Evolutionary conservation across 2,797 vertebrate species (phyloP).

Genomic region (Crenuchus spilurus): DNA sequence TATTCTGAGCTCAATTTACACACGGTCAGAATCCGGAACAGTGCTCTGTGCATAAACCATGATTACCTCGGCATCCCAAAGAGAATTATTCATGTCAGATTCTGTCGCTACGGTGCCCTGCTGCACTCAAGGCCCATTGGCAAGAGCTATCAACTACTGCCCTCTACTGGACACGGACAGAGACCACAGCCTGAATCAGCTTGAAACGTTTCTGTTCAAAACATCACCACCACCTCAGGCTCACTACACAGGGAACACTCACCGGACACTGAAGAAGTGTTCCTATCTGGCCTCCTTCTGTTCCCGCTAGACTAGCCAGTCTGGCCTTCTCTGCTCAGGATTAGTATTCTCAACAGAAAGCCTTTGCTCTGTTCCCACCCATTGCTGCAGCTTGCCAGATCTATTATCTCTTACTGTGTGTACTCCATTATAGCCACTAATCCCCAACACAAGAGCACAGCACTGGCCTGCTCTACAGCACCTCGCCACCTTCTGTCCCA

Average conservation of each 20-base stretch:
- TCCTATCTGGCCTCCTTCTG: constrained; percentile 22
- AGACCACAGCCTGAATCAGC: constrained; percentile 2
- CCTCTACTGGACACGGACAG: constrained; percentile 52
- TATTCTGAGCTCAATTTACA: constrained; percentile 15
- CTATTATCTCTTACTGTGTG: constrained; percentile 50
- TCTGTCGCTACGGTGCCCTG: constrained; percentile 23
- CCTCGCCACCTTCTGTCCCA: constrained; percentile 43
- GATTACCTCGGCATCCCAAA: constrained; percentile 27
- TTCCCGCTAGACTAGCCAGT: constrained; percentile 10
- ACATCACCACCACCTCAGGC: background rate
- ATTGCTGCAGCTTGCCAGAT: constrained; percentile 38
- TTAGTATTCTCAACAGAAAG: constrained; percentile 48
- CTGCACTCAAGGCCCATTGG: background rate
- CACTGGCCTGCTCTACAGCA: constrained; percentile 39
- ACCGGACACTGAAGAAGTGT: background rate
- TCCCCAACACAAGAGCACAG: constrained; percentile 52
- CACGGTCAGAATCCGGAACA: background rate
- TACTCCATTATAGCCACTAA: constrained; percentile 53
- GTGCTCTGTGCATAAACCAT: constrained; percentile 34
- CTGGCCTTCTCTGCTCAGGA: constrained; percentile 35
- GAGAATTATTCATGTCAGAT: constrained; percentile 40
- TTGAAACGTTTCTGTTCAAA: background rate
- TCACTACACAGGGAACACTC: background rate
- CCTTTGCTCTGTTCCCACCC: constrained; percentile 34
- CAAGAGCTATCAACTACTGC: constrained; percentile 48